Conservation (phyloP, 2,113 vertebrate genomes). For the Romanogobio albipinnatus region DNA sequence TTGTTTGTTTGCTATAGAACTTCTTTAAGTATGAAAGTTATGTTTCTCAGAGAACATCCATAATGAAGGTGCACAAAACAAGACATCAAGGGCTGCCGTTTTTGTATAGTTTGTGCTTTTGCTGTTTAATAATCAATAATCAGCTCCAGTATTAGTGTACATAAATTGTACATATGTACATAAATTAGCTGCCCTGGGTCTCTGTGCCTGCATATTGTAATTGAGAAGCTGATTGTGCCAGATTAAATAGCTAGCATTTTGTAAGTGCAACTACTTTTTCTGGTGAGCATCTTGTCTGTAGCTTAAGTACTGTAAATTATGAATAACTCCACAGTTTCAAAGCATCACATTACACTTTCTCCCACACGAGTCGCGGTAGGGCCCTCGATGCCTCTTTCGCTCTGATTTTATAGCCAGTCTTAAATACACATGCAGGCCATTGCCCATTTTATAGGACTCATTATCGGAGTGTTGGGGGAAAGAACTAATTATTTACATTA, state of each 20-base stretch:
- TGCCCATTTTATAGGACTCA: slow-evolving; percentile 28
- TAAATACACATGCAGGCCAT: slow-evolving; percentile 40
- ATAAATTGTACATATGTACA: too few species aligned
- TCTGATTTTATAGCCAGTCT: slow-evolving; percentile 30
- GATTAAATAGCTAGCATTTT: not conserved
- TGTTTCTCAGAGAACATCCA: too few species aligned
- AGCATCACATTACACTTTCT: not conserved
- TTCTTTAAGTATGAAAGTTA: too few species aligned
- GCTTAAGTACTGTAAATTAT: not conserved
- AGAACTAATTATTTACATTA: slow-evolving; percentile 61
- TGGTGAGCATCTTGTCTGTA: not conserved
- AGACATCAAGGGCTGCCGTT: too few species aligned
- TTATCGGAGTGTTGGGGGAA: slow-evolving; percentile 39
- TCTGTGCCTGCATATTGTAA: too few species aligned
- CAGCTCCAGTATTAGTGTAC: too few species aligned
- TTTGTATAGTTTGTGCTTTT: too few species aligned
- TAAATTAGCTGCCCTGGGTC: too few species aligned
- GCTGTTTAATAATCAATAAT: too few species aligned
- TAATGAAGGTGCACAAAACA: too few species aligned
- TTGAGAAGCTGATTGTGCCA: not conserved
- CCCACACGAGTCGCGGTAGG: not conserved
- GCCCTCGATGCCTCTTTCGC: not conserved
- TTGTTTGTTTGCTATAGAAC: too few species aligned
- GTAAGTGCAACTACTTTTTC: not conserved
- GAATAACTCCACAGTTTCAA: slow-evolving; percentile 21